Evolutionary conservation across 2,797 vertebrate species (phyloP).

Genomic region (Adelosebastes latens): DNA sequence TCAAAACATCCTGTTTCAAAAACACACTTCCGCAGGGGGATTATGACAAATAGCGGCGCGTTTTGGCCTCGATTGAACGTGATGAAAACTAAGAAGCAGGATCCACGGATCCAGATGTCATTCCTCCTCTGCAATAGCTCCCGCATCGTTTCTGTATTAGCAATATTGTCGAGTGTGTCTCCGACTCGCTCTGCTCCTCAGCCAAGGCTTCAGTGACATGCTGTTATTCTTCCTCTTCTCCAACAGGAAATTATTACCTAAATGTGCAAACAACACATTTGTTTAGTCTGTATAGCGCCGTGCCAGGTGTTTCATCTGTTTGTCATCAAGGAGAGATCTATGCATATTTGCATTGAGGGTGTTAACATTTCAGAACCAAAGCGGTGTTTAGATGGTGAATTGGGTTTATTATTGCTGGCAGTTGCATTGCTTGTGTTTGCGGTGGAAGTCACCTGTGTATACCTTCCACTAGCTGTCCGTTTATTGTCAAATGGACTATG

Average conservation of each 20-base stretch:
- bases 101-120: constrained; percentile 50
- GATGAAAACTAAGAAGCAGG: constrained; percentile 43
- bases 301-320: constrained; percentile 60
- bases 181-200: constrained; percentile 22
- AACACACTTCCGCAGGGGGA: constrained; percentile 10
- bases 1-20: constrained; percentile 50
- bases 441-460: constrained; percentile 40
- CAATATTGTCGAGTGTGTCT: constrained; percentile 38
- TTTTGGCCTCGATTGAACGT: constrained; percentile 51
- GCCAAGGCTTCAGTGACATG: constrained; percentile 15
- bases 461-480: constrained; percentile 30
- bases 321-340: constrained; percentile 45
- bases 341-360: constrained; percentile 48
- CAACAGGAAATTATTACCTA: constrained; percentile 69
- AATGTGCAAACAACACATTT: constrained; percentile 63
- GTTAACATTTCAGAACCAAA: constrained; percentile 41
- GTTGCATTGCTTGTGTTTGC: constrained; percentile 33
- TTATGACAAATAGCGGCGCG: constrained; percentile 37
- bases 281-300: constrained; percentile 45
- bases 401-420: constrained; percentile 61
- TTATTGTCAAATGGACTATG: constrained; percentile 36
- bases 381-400: constrained; percentile 26
- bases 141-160: constrained; percentile 23
- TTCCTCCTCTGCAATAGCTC: constrained; percentile 32
- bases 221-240: constrained; percentile 58